A percentile compares a stretch with the other conserved stretches of the same genome.
Evolutionary conservation across 2,113 vertebrate species (phyloP).

Genomic region (Tychaedon coryphoeus): DNA sequence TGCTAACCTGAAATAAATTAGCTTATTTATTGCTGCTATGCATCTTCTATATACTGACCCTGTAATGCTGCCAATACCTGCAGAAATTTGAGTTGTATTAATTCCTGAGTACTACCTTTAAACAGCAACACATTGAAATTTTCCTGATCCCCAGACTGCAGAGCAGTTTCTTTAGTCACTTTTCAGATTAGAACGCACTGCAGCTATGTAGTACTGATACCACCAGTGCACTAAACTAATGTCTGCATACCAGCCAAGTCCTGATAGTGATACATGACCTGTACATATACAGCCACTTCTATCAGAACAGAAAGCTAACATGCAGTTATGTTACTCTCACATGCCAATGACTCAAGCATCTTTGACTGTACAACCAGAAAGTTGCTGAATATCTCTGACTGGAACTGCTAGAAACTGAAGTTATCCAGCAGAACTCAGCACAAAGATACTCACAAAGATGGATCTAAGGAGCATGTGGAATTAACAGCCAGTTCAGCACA

Average conservation of each 20-base stretch:
- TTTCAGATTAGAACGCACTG: not conserved
- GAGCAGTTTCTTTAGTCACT: not conserved
- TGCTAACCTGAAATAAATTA: not conserved
- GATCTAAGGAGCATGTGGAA: conserved; percentile 93
- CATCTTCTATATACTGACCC: not conserved
- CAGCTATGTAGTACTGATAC: not conserved
- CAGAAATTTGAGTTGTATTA: not conserved
- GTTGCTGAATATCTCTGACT: conserved; percentile 81
- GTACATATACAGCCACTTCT: conserved; percentile 57
- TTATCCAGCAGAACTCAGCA: conserved; percentile 75
- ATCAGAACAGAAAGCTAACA: conserved; percentile 78
- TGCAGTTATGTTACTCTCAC: conserved; percentile 89
- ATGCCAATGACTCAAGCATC: conserved; percentile 99
- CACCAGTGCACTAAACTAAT: not conserved
- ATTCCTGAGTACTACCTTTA: not conserved
- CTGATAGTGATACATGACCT: conserved; percentile 67
- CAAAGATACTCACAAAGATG: conserved; percentile 87
- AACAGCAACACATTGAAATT: not conserved
- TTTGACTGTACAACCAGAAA: conserved; percentile 89
- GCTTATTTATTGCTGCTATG: not conserved
- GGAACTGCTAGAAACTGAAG: conserved; percentile 73
- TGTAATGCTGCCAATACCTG: not conserved
- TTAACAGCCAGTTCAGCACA: not conserved
- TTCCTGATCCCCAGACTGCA: not conserved
- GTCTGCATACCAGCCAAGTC: conserved; percentile 80